phyloP scores from a whole-genome alignment of 2,888 invertebrate species.

The Drosophila kambysellisi region DNA sequence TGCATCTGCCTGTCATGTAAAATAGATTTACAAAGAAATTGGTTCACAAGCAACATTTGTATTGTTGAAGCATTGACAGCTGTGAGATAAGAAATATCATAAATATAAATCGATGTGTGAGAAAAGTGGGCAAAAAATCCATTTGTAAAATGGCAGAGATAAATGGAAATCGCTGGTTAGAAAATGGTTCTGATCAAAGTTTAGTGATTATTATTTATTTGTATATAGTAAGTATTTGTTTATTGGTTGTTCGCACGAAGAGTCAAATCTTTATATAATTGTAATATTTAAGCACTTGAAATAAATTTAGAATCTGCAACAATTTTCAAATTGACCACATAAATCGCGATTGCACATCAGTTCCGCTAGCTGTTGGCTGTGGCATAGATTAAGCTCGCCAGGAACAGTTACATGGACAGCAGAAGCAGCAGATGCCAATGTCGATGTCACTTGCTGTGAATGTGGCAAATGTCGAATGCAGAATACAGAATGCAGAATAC shows the following conservation, averaged over 20 bases:
- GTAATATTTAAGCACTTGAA: conserved; percentile 1
- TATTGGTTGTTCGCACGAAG: too few relatives aligned
- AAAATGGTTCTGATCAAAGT: too few relatives aligned
- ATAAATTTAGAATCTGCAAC: conserved; percentile 10
- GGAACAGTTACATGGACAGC: conserved; percentile 55
- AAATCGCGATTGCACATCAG: conserved; percentile 60
- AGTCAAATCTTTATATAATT: not conserved
- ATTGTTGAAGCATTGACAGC: conserved; percentile 42
- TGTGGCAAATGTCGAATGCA: conserved; percentile 59
- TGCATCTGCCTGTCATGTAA: conserved; percentile 32
- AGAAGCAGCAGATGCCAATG: conserved; percentile 45
- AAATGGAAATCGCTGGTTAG: conserved; percentile 1
- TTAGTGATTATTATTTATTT: not conserved
- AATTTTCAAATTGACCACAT: conserved; percentile 55
- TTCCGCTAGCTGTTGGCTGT: conserved; percentile 55
- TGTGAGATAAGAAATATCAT: conserved; percentile 3
- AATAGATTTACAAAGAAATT: conserved; percentile 11
- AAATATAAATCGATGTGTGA: conserved; percentile 2
- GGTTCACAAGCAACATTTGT: conserved; percentile 53
- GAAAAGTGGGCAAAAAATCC: not conserved
- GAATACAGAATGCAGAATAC: conserved; percentile 35
- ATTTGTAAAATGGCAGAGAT: conserved; percentile 5
- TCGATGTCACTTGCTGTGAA: conserved; percentile 71
- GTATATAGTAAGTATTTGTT: not conserved
- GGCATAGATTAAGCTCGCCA: conserved; percentile 51